These are phyloP conservation scores for Lophotis ruficrista DNA, from an alignment of 2,113 vertebrate genomes.

Conservation along the genomic window DNA sequence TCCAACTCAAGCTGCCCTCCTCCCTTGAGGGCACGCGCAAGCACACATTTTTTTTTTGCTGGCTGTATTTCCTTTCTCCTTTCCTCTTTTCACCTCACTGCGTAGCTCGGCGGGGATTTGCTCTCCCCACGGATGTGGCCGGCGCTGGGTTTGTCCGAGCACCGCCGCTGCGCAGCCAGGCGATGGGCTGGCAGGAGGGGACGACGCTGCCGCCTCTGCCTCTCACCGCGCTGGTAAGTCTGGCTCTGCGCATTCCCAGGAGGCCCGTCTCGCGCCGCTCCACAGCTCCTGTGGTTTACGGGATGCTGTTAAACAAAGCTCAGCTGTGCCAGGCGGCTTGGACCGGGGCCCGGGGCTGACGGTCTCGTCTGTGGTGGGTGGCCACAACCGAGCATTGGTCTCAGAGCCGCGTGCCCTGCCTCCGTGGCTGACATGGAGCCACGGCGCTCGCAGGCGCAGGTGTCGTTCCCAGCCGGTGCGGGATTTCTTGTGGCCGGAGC, in stretches of 20 bases:
- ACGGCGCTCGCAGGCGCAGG: rapidly evolving
- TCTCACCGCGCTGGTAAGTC: background rate
- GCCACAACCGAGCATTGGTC: background rate
- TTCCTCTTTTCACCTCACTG: background rate
- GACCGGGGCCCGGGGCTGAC: background rate
- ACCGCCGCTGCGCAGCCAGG: background rate
- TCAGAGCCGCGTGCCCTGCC: background rate
- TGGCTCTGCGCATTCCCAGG: background rate
- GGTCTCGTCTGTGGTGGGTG: background rate
- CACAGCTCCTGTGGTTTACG: background rate
- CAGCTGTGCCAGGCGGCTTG: background rate
- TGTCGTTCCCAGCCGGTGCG: rapidly evolving
- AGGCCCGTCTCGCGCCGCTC: background rate
- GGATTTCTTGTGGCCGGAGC: too few species aligned
- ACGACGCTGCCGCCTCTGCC: background rate
- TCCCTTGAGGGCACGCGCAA: background rate
- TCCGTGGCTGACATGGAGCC: background rate
- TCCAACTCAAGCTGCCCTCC: background rate
- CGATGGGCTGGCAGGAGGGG: background rate
- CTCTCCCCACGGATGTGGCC: background rate
- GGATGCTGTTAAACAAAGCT: background rate
- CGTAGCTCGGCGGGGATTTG: background rate
- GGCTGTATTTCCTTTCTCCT: background rate
- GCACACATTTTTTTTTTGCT: background rate
- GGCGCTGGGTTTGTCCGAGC: background rate